Evolutionary conservation across 1,140 invertebrate species (phyloP).

Genomic region (Sycobia sp.): DNA sequence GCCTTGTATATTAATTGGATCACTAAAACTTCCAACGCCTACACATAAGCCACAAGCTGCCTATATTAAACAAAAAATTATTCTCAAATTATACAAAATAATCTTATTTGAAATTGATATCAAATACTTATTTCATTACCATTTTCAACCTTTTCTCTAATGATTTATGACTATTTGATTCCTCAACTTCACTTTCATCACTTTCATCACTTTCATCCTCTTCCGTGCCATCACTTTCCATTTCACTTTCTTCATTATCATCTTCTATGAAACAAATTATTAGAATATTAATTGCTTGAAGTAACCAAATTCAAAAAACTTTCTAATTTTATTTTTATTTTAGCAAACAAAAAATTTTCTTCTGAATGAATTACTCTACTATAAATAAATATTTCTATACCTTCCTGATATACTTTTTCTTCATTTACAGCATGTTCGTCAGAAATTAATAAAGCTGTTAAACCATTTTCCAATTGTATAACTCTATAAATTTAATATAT

Average conservation of each 20-base stretch:
- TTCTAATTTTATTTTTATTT: no score
- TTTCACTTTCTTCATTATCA: conserved; percentile 37
- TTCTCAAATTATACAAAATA: no score
- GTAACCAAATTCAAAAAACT: no score
- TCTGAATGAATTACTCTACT: not conserved
- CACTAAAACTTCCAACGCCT: conserved; percentile 74
- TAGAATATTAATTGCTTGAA: no score
- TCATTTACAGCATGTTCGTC: conserved; percentile 53
- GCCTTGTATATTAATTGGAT: conserved; percentile 79
- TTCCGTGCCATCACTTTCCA: conserved; percentile 38
- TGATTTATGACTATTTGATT: no score
- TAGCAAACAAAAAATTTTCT: no score
- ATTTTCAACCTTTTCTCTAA: no score
- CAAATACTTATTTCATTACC: no score
- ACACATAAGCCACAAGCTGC: conserved; percentile 75
- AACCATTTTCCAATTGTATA: conserved; percentile 69
- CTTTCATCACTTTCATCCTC: conserved; percentile 46
- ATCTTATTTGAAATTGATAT: no score
- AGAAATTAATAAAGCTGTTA: conserved; percentile 71
- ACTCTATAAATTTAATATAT: conserved; percentile 60
- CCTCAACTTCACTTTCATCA: conserved; percentile 31
- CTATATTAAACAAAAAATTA: conserved; percentile 44
- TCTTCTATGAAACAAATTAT: conserved; percentile 25
- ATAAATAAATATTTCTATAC: not conserved
- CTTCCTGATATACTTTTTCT: conserved; percentile 16